Evolutionary conservation across 2,797 vertebrate species (phyloP).

Genomic region (Hephaestus fuliginosus): DNA sequence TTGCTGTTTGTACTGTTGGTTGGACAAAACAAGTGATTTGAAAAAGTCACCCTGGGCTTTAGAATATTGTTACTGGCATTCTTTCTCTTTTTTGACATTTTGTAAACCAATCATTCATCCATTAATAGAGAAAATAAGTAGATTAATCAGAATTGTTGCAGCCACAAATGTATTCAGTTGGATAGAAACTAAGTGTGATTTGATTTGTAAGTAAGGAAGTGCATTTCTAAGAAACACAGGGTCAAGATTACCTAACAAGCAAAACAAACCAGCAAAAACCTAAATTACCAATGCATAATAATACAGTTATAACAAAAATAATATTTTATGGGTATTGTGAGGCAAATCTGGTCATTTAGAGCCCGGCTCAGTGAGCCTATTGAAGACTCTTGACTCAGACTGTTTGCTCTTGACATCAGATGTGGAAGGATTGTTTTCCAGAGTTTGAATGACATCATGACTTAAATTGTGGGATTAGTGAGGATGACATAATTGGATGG

Average conservation of each 20-base stretch:
- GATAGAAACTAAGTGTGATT: not conserved
- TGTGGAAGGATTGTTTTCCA: slow-evolving; percentile 33
- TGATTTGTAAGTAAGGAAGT: not conserved
- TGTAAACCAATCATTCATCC: not conserved
- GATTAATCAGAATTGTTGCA: not conserved
- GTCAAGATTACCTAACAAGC: not conserved
- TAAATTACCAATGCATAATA: not conserved
- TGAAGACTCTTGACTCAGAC: slow-evolving; percentile 9
- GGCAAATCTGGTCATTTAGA: not conserved
- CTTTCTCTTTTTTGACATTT: not conserved
- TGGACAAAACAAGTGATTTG: not conserved
- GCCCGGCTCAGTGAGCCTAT: not conserved
- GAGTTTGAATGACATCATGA: slow-evolving; percentile 38
- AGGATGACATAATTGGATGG: slow-evolving; percentile 45
- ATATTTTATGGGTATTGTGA: not conserved
- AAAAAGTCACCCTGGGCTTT: not conserved
- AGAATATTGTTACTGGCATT: not conserved
- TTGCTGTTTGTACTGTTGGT: not conserved
- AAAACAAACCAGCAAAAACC: not conserved
- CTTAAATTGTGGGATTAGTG: slow-evolving; percentile 29
- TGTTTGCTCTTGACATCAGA: slow-evolving; percentile 13
- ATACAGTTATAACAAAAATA: not conserved
- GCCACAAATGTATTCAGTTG: not conserved
- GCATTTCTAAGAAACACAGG: not conserved
- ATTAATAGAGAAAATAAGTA: not conserved